Evolutionary conservation across 2,113 vertebrate species (phyloP), one percentile per base, ranked within the genome.

Genomic region (Myocastor coypus): DNA sequence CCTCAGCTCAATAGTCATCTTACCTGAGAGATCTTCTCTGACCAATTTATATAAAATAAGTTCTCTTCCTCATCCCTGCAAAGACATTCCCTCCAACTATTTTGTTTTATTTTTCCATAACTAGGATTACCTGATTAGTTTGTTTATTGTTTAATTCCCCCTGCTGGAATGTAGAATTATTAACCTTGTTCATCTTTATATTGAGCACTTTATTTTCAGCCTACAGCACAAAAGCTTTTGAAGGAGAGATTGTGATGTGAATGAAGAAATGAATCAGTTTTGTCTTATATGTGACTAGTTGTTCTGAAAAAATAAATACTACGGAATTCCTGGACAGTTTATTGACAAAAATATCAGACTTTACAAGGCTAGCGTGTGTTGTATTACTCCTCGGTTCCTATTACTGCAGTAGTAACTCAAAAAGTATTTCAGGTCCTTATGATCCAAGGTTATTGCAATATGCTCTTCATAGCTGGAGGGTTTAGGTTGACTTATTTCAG

Each of bases 91-190:
- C 66, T 83, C 5, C 30, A 37, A 61, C 71, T 66, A 71, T 64
- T 94, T 88, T 87, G 50, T 78, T 95, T 96, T 57, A 17, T 87
- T 92, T 95, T 94, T 69, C 83, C 37, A 32, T 59, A 91, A n/a
- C 57, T 83, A 26, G 86, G 20, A 63, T 89, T 89, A 75, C 22
- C 42, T 84, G 55, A 52, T 83, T 1, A 63, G 3, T 88, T 89
- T 68, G 37, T 91, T 95, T 91, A 77, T 55, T 91, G 26, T 73
- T 20, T 83, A 26, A 83, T 66, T 26, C 64, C 19, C 13, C 32
- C 40, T 16, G 20, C 8, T 89, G 50, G n/a, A 87, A 57, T 50
- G 22, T 87, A 69, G 91, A 8, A 66, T 17, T 26, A 93, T 37
- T 87, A 42, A 34, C 11, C 13, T 78, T 87, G 22, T 86, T 22